Percentiles rank a stretch among this genome's conserved stretches.
Conservation (phyloP, 2,113 vertebrate species). For the Nycticorax nycticorax region DNA sequence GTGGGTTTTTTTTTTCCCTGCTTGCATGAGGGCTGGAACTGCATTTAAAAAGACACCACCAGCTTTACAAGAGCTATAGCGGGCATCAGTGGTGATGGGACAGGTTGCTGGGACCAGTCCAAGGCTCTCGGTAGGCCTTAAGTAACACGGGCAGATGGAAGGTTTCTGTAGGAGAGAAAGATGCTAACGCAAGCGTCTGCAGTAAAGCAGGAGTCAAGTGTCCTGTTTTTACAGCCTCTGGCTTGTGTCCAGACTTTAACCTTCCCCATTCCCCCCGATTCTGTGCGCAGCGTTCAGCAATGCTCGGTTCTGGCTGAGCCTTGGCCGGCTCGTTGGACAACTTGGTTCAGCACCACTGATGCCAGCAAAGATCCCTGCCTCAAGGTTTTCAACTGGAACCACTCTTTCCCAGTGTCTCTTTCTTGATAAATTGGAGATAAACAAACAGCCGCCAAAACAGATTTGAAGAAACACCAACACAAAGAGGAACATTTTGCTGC, state of each 20-base stretch:
- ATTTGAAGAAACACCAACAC: constrained; percentile 8
- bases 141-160: not conserved
- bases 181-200: not conserved
- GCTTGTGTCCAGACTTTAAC: not conserved
- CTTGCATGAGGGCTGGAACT: not conserved
- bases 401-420: not conserved
- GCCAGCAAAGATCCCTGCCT: not conserved
- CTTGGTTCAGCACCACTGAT: not conserved
- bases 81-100: not conserved
- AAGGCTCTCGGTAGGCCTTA: not conserved
- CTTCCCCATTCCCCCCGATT: not conserved
- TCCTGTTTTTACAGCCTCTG: not conserved
- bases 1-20: not conserved
- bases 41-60: not conserved
- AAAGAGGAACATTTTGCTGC: constrained; percentile 38
- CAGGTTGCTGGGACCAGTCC: not conserved
- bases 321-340: not conserved
- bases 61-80: not conserved
- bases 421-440: constrained; percentile 3
- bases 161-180: not conserved
- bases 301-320: not conserved
- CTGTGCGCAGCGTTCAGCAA: not conserved
- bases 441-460: not conserved
- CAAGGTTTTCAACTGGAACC: not conserved
- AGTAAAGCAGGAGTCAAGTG: not conserved